Evolutionary conservation across 2,888 invertebrate genomes (phyloP).

Genomic region (Rotaria socialis): DNA sequence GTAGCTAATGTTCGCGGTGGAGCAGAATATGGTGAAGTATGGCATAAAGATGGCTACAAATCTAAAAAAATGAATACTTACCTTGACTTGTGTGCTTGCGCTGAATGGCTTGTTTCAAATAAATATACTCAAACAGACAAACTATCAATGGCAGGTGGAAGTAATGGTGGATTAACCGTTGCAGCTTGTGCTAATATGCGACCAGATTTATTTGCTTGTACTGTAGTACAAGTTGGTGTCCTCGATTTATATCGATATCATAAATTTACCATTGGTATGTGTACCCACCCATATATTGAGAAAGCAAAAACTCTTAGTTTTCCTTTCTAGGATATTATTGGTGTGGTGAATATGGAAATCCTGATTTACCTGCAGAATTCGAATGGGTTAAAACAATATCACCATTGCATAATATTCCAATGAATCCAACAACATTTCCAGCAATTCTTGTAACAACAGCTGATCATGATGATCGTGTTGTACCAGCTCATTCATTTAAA

Average conservation of each 20-base stretch:
- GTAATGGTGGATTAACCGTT: conserved; percentile 92
- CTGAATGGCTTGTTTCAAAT: conserved; percentile 75
- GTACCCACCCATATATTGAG: neutral
- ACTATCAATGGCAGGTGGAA: conserved; percentile 84
- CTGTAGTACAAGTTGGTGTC: conserved; percentile 91
- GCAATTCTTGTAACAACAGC: conserved; percentile 85
- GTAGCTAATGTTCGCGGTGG: conserved; percentile 76
- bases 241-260: conserved; percentile 95
- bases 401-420: conserved; percentile 60
- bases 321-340: conserved; percentile 69
- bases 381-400: conserved; percentile 61
- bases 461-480: conserved; percentile 96
- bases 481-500: conserved; percentile 91
- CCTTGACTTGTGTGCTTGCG: conserved; percentile 89
- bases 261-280: conserved; percentile 81
- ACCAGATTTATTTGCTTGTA: conserved; percentile 86
- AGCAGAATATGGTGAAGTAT: conserved; percentile 83
- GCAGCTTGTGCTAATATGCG: conserved; percentile 89
- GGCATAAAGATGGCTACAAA: conserved; percentile 87
- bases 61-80: conserved; percentile 93
- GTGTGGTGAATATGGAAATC: conserved; percentile 89
- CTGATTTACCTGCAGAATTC: conserved; percentile 78
- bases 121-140: conserved; percentile 69
- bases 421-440: conserved; percentile 73
- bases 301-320: neutral